A percentile compares a stretch with the other conserved stretches of the same genome.
Evolutionary conservation across 2,888 invertebrate genomes (phyloP).

Genomic region (Nematopogon swammerdamellus): DNA sequence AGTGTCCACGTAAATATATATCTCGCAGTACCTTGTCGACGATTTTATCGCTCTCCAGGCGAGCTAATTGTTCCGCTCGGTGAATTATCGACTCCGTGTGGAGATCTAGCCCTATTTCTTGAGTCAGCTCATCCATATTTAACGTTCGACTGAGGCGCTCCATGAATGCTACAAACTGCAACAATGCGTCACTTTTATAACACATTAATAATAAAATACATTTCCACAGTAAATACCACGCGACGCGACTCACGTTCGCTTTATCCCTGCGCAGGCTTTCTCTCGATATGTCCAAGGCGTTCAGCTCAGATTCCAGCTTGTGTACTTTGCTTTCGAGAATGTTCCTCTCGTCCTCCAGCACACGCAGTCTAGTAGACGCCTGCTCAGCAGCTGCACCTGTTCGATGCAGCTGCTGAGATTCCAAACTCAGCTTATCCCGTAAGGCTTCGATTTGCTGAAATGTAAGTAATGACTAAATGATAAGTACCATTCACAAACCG

Average conservation of each 20-base stretch:
- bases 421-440: slow-evolving; percentile 70
- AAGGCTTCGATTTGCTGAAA: slow-evolving; percentile 70
- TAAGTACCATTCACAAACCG: no score
- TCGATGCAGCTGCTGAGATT: slow-evolving; percentile 69
- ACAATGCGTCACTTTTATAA: slow-evolving; percentile 17
- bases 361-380: slow-evolving; percentile 60
- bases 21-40: slow-evolving; percentile 68
- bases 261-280: slow-evolving; percentile 75
- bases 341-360: slow-evolving; percentile 72
- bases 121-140: slow-evolving; percentile 80
- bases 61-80: slow-evolving; percentile 79
- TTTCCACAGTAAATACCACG: background rate
- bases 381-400: slow-evolving; percentile 65
- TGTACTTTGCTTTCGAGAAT: slow-evolving; percentile 72
- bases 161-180: slow-evolving; percentile 76
- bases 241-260: slow-evolving; percentile 63
- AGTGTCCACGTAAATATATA: background rate
- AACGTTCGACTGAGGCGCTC: slow-evolving; percentile 79
- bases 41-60: slow-evolving; percentile 77
- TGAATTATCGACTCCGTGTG: slow-evolving; percentile 82
- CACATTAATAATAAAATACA: slow-evolving; percentile 2
- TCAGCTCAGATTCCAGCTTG: slow-evolving; percentile 76
- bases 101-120: slow-evolving; percentile 77
- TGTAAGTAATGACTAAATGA: no score
- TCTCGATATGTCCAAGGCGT: slow-evolving; percentile 65